These are phyloP conservation scores for Yponomeuta sedellus DNA, from an alignment of 2,888 invertebrate species.

Conservation along the genomic window DNA sequence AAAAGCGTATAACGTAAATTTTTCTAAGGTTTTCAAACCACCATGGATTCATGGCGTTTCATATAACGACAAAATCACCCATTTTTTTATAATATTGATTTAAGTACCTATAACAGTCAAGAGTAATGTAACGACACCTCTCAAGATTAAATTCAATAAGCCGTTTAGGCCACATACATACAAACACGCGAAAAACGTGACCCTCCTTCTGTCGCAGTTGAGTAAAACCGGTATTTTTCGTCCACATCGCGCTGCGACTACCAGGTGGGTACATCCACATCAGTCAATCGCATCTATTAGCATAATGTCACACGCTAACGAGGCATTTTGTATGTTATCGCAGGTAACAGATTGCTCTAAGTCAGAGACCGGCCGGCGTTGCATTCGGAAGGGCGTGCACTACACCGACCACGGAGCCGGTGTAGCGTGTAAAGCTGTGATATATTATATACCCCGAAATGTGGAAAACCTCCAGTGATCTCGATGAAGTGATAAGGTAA, in stretches of 20 bases:
- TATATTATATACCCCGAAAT: neutral
- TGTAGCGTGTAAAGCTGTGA: neutral
- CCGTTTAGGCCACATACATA: no score
- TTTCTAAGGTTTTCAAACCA: no score
- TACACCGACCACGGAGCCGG: no score
- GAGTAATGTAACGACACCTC: no score
- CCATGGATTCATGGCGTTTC: no score
- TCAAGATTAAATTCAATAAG: no score
- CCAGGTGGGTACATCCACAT: neutral
- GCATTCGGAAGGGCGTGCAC: neutral
- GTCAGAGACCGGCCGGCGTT: neutral
- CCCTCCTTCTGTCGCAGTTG: no score
- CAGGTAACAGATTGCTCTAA: neutral
- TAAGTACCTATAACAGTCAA: no score
- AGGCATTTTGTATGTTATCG: neutral
- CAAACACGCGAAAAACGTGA: no score
- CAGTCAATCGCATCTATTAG: neutral
- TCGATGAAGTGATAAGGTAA: neutral
- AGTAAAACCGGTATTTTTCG: neutral
- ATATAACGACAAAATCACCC: no score
- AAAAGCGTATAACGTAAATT: no score
- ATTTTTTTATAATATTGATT: no score
- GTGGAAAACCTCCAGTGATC: neutral
- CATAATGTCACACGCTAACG: neutral
- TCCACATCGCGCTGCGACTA: neutral